phyloP scores from a whole-genome alignment of 2,797 vertebrate genomes.

The Ambastaia sidthimunki region DNA sequence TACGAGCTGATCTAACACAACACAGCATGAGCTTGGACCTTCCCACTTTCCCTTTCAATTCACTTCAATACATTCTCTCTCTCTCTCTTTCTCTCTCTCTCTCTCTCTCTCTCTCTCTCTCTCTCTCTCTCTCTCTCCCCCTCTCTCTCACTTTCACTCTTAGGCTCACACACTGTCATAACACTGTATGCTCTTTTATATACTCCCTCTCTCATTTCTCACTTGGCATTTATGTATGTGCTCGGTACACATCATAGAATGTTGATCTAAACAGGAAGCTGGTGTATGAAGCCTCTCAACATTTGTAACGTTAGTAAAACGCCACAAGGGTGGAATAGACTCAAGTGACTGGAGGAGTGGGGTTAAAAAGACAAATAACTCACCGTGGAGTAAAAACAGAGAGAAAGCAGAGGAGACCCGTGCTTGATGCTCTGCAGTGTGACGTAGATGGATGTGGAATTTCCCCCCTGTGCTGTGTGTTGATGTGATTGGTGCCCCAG shows the following conservation, averaged over 20 bases:
- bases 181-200: background rate
- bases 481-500: slow-evolving; percentile 58
- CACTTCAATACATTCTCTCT: background rate
- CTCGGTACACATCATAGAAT: slow-evolving; percentile 34
- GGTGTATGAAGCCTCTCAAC: slow-evolving; percentile 5
- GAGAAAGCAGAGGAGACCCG: slow-evolving; percentile 35
- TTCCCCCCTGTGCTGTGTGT: slow-evolving; percentile 46
- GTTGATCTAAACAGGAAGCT: slow-evolving; percentile 26
- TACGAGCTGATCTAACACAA: slow-evolving; percentile 48
- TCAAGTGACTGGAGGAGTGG: slow-evolving; percentile 21
- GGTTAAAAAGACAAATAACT: slow-evolving; percentile 2
- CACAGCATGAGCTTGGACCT: slow-evolving; percentile 35
- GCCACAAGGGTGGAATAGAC: background rate
- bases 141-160: background rate
- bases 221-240: slow-evolving; percentile 28
- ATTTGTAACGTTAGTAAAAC: slow-evolving; percentile 6
- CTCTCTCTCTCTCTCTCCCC: slow-evolving; percentile 2
- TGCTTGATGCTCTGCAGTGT: slow-evolving; percentile 52
- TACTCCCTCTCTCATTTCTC: background rate
- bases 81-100: slow-evolving; percentile 1
- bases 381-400: background rate
- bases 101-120: slow-evolving; percentile 13
- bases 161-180: background rate
- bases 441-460: slow-evolving; percentile 55
- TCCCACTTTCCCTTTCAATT: slow-evolving; percentile 38